These are phyloP conservation scores for Propithecus deckenii DNA, from an alignment of 2,797 vertebrate genomes.

Conservation along the genomic window DNA sequence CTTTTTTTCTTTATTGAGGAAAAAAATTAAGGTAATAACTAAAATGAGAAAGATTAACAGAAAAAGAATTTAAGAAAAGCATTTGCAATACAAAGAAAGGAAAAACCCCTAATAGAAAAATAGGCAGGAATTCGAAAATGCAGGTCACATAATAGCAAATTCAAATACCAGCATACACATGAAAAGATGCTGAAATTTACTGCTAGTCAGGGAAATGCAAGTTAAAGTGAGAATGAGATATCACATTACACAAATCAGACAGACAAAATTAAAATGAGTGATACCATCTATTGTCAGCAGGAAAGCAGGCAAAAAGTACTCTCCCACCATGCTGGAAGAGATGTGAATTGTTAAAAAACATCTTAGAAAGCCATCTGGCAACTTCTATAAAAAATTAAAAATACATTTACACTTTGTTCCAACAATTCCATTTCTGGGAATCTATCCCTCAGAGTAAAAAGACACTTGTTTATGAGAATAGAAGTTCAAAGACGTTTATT, in stretches of 20 bases:
- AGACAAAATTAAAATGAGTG: slow-evolving; percentile 47
- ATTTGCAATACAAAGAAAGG: background rate
- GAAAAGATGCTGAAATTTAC: background rate
- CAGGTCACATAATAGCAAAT: background rate
- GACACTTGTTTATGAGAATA: background rate
- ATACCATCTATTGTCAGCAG: slow-evolving; percentile 15
- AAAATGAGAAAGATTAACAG: background rate
- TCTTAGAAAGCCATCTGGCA: slow-evolving; percentile 62
- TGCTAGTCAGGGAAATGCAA: background rate
- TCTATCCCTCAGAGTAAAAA: background rate
- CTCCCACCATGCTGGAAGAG: background rate
- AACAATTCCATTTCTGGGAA: slow-evolving; percentile 46
- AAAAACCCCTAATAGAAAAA: background rate
- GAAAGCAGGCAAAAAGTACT: background rate
- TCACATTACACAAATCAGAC: background rate
- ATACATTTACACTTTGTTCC: slow-evolving; percentile 27
- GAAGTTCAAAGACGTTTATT: slow-evolving; percentile 14
- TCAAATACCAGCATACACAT: background rate
- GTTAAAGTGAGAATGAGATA: background rate
- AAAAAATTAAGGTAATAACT: background rate
- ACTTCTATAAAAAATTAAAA: slow-evolving; percentile 54
- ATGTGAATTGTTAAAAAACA: slow-evolving; percentile 25
- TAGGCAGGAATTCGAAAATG: background rate
- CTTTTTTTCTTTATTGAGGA: background rate
- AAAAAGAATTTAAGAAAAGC: background rate